Evolutionary conservation across 2,888 invertebrate genomes (phyloP).

Genomic region (Lycaena phlaeas): DNA sequence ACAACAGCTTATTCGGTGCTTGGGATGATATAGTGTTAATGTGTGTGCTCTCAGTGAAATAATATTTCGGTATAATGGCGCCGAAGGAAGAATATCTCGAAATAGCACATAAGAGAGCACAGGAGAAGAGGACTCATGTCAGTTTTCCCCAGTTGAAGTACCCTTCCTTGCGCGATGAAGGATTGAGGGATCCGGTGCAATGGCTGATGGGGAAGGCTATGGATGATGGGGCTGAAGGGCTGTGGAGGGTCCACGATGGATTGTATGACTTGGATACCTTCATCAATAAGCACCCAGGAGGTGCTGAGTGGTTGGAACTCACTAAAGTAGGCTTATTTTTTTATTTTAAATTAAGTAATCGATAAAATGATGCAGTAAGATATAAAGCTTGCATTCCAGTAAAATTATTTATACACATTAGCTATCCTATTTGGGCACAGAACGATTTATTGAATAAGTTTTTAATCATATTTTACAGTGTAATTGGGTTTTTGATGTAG

Average conservation of each 20-base stretch:
- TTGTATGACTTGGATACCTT: slow-evolving; percentile 91
- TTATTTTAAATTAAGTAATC: neutral
- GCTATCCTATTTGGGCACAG: too few relatives aligned
- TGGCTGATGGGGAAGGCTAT: slow-evolving; percentile 78
- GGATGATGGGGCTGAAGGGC: slow-evolving; percentile 82
- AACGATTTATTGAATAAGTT: too few relatives aligned
- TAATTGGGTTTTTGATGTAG: too few relatives aligned
- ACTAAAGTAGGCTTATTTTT: slow-evolving; percentile 79
- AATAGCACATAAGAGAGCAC: slow-evolving; percentile 34
- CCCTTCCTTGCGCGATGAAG: slow-evolving; percentile 59
- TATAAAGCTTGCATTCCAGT: neutral
- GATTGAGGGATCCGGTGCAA: slow-evolving; percentile 51
- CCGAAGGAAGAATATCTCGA: slow-evolving; percentile 40
- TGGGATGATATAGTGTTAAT: slow-evolving; percentile 1
- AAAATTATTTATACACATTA: too few relatives aligned
- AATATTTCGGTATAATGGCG: slow-evolving; percentile 23
- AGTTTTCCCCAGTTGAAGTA: slow-evolving; percentile 69
- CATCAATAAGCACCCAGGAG: slow-evolving; percentile 87
- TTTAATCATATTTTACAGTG: too few relatives aligned
- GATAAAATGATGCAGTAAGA: neutral
- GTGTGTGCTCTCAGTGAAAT: too few relatives aligned
- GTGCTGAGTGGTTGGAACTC: slow-evolving; percentile 80
- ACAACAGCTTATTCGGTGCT: neutral
- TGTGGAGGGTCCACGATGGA: slow-evolving; percentile 83
- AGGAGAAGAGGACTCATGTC: slow-evolving; percentile 54